Conservation (phyloP, 1,140 invertebrate genomes). For the Trinorchestia longiramus region DNA sequence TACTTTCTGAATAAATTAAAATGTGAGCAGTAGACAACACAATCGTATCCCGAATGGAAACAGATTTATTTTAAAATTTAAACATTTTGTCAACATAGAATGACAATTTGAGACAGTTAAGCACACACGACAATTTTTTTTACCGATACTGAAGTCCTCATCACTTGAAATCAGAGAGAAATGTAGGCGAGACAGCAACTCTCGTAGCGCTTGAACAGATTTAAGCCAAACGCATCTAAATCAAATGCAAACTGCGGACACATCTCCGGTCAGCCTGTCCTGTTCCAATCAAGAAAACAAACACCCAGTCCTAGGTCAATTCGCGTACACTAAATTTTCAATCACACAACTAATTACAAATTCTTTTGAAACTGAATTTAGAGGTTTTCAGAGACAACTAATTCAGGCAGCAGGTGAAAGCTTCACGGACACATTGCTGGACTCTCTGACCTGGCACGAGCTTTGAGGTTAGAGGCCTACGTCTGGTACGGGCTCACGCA, state of each 20-base stretch:
- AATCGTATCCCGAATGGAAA: too few relatives aligned
- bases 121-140: not conserved
- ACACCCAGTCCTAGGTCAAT: not conserved
- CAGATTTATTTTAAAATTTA: too few relatives aligned
- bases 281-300: conserved; percentile 46
- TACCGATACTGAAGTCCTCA: not conserved
- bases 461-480: too few relatives aligned
- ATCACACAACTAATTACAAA: not conserved
- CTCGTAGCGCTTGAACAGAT: not conserved
- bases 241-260: not conserved
- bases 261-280: not conserved
- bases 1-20: too few relatives aligned
- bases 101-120: not conserved
- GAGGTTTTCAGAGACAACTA: not conserved
- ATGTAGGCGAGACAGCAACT: not conserved
- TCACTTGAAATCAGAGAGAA: not conserved
- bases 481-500: too few relatives aligned
- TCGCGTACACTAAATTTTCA: not conserved
- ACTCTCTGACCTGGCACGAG: too few relatives aligned
- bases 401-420: not conserved
- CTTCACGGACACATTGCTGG: too few relatives aligned
- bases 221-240: not conserved
- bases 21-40: too few relatives aligned
- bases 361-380: not conserved
- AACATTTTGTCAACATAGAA: too few relatives aligned